These are phyloP conservation scores for Drosophila fungiperda DNA, from an alignment of 2,888 invertebrate genomes.

Conservation along the genomic window DNA sequence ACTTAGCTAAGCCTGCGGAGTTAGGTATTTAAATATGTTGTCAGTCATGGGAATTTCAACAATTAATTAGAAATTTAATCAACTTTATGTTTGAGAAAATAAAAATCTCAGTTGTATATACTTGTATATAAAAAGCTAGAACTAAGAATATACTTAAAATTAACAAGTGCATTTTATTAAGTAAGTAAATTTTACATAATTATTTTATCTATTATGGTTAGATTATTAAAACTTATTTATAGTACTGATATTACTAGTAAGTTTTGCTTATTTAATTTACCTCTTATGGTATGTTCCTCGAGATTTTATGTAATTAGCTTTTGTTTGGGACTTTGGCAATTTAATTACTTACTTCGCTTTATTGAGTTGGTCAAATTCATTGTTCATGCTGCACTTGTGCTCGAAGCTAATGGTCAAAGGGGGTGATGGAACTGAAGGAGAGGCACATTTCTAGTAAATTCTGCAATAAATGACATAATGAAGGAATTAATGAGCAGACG, in stretches of 20 bases:
- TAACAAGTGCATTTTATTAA: background rate
- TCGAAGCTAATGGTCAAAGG: conserved; percentile 21
- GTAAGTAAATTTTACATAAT: background rate
- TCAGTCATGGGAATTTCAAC: conserved; percentile 1
- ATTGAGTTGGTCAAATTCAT: conserved; percentile 19
- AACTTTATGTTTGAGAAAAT: background rate
- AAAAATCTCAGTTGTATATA: background rate
- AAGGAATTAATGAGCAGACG: conserved; percentile 72
- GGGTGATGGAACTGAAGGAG: conserved; percentile 43
- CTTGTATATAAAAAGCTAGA: background rate
- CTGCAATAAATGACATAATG: conserved; percentile 76
- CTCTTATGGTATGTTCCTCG: background rate
- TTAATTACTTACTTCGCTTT: conserved; percentile 29
- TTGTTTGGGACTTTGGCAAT: conserved; percentile 16
- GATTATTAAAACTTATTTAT: background rate
- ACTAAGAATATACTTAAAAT: background rate
- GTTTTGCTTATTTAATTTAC: background rate
- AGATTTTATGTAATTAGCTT: conserved; percentile 1
- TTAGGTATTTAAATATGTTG: conserved; percentile 2
- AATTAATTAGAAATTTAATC: conserved; percentile 4
- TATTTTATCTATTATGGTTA: background rate
- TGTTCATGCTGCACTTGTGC: conserved; percentile 20
- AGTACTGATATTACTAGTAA: background rate
- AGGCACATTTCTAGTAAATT: conserved; percentile 63
- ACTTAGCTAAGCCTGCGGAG: conserved; percentile 1